Percentiles rank a stretch among this genome's conserved stretches.
phyloP scores from a whole-genome alignment of 2,888 invertebrate species.

The Diploptera punctata region DNA sequence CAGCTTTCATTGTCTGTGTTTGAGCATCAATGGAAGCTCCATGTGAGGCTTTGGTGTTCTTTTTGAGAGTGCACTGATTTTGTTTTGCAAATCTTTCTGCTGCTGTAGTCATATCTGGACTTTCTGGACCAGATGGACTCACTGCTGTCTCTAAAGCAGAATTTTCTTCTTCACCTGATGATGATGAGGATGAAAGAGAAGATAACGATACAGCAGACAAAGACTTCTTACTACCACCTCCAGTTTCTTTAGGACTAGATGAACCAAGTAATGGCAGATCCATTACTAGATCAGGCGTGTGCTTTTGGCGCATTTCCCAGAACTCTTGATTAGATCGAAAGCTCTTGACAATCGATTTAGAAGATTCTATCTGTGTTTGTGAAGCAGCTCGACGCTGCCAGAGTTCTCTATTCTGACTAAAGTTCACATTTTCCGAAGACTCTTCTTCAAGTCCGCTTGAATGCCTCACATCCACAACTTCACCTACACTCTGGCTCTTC shows the following conservation, averaged over 20 bases:
- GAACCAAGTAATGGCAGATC: constrained; percentile 70
- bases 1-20: constrained; percentile 44
- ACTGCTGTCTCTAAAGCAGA: constrained; percentile 26
- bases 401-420: constrained; percentile 62
- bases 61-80: constrained; percentile 79
- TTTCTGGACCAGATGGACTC: constrained; percentile 56
- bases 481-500: constrained; percentile 58
- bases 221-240: constrained; percentile 47
- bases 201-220: constrained; percentile 35
- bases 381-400: constrained; percentile 68
- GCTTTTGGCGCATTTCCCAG: constrained; percentile 60
- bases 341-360: constrained; percentile 41
- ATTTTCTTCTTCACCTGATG: constrained; percentile 50
- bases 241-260: constrained; percentile 52
- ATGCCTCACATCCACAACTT: constrained; percentile 1
- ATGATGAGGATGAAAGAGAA: constrained; percentile 35
- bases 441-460: constrained; percentile 50
- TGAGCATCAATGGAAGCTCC: constrained; percentile 45
- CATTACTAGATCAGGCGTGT: constrained; percentile 83
- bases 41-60: constrained; percentile 60
- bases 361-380: constrained; percentile 53
- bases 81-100: constrained; percentile 81
- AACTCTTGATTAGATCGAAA: constrained; percentile 51
- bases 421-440: constrained; percentile 51
- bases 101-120: constrained; percentile 72